Evolutionary conservation across 2,888 invertebrate species (phyloP).

Genomic region (Ferdinandea cuprea): DNA sequence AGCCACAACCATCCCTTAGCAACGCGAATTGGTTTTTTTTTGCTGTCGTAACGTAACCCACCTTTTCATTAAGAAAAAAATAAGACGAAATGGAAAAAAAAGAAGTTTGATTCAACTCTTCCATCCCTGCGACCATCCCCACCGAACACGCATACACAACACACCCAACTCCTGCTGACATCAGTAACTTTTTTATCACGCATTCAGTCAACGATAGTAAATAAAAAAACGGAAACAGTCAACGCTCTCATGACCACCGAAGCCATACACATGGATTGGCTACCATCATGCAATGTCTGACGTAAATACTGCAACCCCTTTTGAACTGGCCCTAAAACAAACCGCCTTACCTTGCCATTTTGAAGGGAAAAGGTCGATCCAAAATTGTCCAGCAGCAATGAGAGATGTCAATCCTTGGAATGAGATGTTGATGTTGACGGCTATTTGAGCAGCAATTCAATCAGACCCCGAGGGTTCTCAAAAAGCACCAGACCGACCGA

Average conservation of each 20-base stretch:
- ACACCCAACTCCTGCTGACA: constrained; percentile 29
- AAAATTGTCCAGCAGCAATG: constrained; percentile 24
- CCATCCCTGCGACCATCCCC: constrained; percentile 17
- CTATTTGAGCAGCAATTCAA: background rate
- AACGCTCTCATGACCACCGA: constrained; percentile 8
- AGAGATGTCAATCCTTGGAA: constrained; percentile 2
- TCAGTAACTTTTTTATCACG: constrained; percentile 48
- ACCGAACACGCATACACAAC: constrained; percentile 1
- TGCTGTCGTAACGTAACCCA: no score
- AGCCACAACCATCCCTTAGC: constrained; percentile 15
- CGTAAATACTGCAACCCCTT: constrained; percentile 28
- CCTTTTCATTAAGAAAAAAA: constrained; percentile 9
- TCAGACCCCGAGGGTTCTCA: background rate
- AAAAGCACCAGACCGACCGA: constrained; percentile 7
- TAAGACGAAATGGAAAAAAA: background rate
- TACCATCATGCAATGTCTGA: no score
- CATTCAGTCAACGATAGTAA: constrained; percentile 21
- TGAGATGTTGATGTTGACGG: background rate
- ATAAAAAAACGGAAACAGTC: constrained; percentile 4
- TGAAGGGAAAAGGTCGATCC: constrained; percentile 35
- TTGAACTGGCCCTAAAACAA: background rate
- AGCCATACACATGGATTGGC: constrained; percentile 50
- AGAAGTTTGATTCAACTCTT: constrained; percentile 3
- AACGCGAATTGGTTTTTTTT: constrained; percentile 18
- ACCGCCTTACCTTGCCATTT: constrained; percentile 65